phyloP scores from a whole-genome alignment of 1,140 invertebrate species.

The Heliothis subflexa region DNA sequence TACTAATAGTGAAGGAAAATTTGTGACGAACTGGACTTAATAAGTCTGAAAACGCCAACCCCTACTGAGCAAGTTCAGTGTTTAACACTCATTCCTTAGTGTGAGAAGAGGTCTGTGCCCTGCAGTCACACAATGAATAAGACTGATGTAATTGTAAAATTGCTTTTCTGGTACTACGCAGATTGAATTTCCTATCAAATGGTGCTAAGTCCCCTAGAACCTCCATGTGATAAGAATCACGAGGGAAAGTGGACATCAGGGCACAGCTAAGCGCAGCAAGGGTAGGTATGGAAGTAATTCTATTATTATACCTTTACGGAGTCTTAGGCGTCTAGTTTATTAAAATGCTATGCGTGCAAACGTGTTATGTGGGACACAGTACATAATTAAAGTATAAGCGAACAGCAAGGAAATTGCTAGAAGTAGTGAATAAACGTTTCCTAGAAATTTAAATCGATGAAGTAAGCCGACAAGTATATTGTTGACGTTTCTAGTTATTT shows the following conservation, averaged over 20 bases:
- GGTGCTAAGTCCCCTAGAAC: not conserved
- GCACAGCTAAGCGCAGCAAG: not conserved
- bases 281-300: not conserved
- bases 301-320: not conserved
- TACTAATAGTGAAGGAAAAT: no score
- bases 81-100: no score
- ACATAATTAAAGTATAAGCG: conserved; percentile 13
- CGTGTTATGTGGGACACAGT: conserved; percentile 6
- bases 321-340: not conserved
- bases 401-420: not conserved
- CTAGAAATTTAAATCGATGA: conserved; percentile 14
- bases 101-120: no score
- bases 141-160: no score
- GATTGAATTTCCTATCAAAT: no score
- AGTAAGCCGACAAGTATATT: not conserved
- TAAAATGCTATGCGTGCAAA: not conserved
- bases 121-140: no score
- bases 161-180: no score
- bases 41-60: no score
- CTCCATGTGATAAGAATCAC: not conserved
- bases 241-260: conserved; percentile 1
- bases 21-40: no score
- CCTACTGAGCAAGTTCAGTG: no score
- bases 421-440: conserved; percentile 1
- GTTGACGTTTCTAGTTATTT: not conserved